Percentiles rank a stretch among this genome's conserved stretches.
These are phyloP conservation scores for Zoanthus sansibaricus DNA, from an alignment of 92 coral and sea anemone species.

Conservation along the genomic window DNA sequence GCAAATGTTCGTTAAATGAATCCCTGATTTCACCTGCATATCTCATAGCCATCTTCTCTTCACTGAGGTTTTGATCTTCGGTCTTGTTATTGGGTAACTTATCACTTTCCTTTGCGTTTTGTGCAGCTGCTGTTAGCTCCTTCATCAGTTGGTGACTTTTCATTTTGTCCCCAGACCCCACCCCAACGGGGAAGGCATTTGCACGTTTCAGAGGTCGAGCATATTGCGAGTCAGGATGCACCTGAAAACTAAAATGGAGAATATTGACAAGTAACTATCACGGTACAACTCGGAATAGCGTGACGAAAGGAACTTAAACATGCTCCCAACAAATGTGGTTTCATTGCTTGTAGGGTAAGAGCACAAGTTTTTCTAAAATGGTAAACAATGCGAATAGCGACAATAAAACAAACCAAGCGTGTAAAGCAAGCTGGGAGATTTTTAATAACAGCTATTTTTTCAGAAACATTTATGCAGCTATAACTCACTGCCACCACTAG, in stretches of 20 bases:
- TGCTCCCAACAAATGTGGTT: no score
- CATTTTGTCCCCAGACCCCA: constrained; percentile 47
- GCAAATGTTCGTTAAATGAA: not conserved
- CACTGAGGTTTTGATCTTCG: constrained; percentile 77
- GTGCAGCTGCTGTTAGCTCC: constrained; percentile 57
- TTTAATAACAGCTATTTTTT: no score
- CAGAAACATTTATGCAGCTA: no score
- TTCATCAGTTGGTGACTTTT: constrained; percentile 62
- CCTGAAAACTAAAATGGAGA: constrained; percentile 61
- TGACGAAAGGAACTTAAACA: no score
- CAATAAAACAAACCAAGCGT: no score
- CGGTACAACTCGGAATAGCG: no score
- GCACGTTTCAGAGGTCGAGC: constrained; percentile 78
- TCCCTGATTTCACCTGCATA: constrained; percentile 54
- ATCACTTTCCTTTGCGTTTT: constrained; percentile 23
- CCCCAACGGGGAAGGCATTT: constrained; percentile 53
- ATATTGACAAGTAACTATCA: no score
- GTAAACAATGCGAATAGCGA: no score
- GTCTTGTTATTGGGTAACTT: constrained; percentile 57
- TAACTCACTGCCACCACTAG: no score
- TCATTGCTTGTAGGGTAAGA: no score
- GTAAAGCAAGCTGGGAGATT: no score
- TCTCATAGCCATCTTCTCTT: constrained; percentile 78
- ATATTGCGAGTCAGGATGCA: constrained; percentile 80
- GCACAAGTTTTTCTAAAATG: no score